phyloP scores from a whole-genome alignment of 2,797 vertebrate species.

The Scarus forsteni region DNA sequence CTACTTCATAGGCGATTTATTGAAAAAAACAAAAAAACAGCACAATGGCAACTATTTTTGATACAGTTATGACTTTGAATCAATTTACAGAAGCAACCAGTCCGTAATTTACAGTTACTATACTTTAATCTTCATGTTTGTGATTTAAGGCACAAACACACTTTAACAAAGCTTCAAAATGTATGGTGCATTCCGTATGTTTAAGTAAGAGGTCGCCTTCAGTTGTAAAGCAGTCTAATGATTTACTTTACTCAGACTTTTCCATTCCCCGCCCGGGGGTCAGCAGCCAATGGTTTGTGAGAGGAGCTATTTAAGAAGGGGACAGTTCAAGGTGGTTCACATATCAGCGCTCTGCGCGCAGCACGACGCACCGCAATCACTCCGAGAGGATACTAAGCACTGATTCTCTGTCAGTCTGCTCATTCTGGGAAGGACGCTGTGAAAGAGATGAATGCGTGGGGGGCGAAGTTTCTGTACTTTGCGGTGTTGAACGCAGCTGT shows the following conservation, averaged over 20 bases:
- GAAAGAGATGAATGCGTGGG: conserved; percentile 79
- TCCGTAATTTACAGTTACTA: neutral
- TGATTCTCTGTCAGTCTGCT: neutral
- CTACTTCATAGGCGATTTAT: too few species aligned
- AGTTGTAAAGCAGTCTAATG: conserved; percentile 55
- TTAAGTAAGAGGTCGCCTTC: neutral
- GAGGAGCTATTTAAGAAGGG: conserved; percentile 81
- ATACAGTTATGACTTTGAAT: too few species aligned
- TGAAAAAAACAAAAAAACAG: too few species aligned
- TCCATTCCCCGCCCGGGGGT: conserved; percentile 70
- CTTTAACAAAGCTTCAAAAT: neutral
- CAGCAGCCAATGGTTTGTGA: conserved; percentile 73
- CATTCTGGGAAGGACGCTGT: conserved; percentile 15
- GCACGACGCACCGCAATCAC: conserved; percentile 46
- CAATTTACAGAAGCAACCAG: neutral
- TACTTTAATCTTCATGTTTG: neutral
- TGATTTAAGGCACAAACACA: neutral
- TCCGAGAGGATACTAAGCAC: neutral
- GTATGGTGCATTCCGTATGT: neutral
- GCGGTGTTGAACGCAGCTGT: conserved; percentile 73
- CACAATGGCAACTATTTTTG: too few species aligned
- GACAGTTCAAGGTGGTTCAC: conserved; percentile 71
- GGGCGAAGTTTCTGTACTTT: conserved; percentile 62
- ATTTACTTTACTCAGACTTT: conserved; percentile 59
- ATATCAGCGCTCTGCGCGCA: conserved; percentile 62